Conservation (phyloP, 2,888 invertebrate species). For the Microctonus brassicae region DNA sequence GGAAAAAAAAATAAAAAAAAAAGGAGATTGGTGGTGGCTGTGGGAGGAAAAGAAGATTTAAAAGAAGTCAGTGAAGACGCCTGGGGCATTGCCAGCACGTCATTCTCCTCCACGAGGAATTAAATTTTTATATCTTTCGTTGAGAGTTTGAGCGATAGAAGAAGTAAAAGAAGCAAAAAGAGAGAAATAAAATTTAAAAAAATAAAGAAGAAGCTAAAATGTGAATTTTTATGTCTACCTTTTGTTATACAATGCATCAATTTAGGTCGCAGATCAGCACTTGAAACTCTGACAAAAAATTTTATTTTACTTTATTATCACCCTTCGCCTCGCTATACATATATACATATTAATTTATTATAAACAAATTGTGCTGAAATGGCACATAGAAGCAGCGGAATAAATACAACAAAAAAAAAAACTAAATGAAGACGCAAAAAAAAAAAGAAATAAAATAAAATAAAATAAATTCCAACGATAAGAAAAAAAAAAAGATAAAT, state of each 20-base stretch:
- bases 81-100: conserved; percentile 48
- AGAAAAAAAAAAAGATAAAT: conserved; percentile 36
- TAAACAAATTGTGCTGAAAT: neutral
- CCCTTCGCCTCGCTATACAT: neutral
- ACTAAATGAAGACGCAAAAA: conserved; percentile 39
- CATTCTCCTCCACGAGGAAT: conserved; percentile 65
- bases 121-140: conserved; percentile 69
- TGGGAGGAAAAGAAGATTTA: conserved; percentile 52
- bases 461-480: conserved; percentile 29
- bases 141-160: conserved; percentile 67
- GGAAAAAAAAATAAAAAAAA: conserved; percentile 29
- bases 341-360: neutral
- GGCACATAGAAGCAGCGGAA: neutral
- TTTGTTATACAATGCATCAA: neutral
- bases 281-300: neutral
- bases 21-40: conserved; percentile 4
- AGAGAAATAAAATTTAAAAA: conserved; percentile 13
- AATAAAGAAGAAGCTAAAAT: conserved; percentile 10
- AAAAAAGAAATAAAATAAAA: conserved; percentile 39
- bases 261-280: neutral
- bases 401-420: conserved; percentile 22
- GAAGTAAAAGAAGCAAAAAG: conserved; percentile 27
- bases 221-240: neutral
- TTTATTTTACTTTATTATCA: neutral
- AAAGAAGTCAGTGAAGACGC: conserved; percentile 50